Evolutionary conservation across 1,140 invertebrate species (phyloP), one percentile per base, ranked within the genome.

Genomic region (Asbolus verrucosus): DNA sequence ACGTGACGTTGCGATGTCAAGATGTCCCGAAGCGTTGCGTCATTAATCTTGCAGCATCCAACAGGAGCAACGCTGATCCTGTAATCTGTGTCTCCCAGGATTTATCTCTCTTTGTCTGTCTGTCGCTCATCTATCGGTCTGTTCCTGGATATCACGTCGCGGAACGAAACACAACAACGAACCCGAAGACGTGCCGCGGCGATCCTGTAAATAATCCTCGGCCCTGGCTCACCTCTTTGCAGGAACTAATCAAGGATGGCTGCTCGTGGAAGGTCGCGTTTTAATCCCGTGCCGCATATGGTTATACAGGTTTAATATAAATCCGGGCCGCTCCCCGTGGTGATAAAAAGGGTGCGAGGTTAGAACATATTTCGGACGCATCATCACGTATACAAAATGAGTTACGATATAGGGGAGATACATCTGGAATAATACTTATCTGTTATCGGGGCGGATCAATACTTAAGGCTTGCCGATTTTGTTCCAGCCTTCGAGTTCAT

Each of bases 61-160:
- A 68, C 67, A 71, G 66, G 61, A 74, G 70, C 67, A 70, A 69
- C 67, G 71, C 67, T 78, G 76, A 78, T 78, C 76, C 75, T 72
- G 74, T 78, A 78, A 78, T 78, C 76, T 76, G 76, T 76, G 75
- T 78, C 76, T 78, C 74, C 33, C 70, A 74, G 76, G 74, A 78
- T 78, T 78, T 78, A 78, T 78, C 74, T 76, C 71, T 75, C 76
- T 78, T 78, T 78, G 76, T 78, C 74, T 74, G 75, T 75, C 72
- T 74, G 75, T 74, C 72, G 72, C 63, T 65, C 33, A 63, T 60
- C 62, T 65, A 63, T 63, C 36, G 61, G 61, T 63, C 33, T 41
- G 61, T 39, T 63, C 61, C 14, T 36, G 60, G 14, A 19, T 24
- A 24, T 63, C 39, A 63, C 61, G 61, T 41, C 19, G n/a, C n/a